Evolutionary conservation across 2,797 vertebrate genomes (phyloP).

Genomic region (Lepidocolaptes lacrymiger): DNA sequence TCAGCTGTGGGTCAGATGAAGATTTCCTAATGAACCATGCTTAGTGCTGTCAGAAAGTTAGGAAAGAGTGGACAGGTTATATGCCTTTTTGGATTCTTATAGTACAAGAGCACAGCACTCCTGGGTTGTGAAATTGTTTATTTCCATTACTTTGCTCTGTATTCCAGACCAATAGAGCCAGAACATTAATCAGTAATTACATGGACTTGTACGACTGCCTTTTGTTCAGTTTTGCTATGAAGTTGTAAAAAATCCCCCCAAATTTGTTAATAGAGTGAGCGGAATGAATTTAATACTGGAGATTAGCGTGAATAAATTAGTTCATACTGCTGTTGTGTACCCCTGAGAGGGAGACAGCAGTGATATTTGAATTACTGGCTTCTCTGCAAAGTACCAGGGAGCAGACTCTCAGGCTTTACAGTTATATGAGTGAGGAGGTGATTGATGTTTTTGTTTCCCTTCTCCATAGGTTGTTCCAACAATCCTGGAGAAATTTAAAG

Average conservation of each 20-base stretch:
- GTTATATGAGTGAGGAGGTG: neutral
- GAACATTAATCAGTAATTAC: neutral
- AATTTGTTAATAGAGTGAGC: neutral
- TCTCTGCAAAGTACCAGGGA: neutral
- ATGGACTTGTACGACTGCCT: neutral
- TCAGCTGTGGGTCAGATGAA: neutral
- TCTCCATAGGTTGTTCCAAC: slow-evolving; percentile 90
- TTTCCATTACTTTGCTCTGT: neutral
- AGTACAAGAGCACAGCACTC: neutral
- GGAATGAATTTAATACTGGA: neutral
- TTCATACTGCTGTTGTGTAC: neutral
- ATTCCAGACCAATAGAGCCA: neutral
- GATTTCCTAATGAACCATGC: neutral
- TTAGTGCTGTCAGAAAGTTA: neutral
- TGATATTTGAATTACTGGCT: neutral
- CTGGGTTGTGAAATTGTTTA: neutral
- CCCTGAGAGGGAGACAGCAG: neutral
- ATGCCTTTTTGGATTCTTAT: neutral
- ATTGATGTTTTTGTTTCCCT: neutral
- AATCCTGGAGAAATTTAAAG: slow-evolving; percentile 97
- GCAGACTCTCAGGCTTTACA: neutral
- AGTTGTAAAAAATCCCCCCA: neutral
- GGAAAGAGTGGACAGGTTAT: neutral
- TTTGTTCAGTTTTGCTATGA: neutral
- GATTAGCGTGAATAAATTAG: neutral